phyloP scores from a whole-genome alignment of 2,113 vertebrate species.

The Lasiurus cinereus region DNA sequence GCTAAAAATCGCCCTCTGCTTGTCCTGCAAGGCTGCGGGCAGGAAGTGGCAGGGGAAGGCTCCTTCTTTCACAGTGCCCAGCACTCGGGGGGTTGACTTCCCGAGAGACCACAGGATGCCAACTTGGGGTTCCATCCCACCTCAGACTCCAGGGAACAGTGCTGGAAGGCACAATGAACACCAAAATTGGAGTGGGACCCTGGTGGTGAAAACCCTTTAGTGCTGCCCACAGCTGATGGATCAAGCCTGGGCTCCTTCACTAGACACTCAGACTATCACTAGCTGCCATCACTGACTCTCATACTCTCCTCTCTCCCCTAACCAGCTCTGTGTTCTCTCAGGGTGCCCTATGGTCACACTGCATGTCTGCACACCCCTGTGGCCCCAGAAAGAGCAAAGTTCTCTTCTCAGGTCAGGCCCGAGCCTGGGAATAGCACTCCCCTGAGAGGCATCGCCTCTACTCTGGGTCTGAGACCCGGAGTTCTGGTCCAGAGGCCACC shows the following conservation, averaged over 20 bases:
- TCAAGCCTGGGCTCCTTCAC: neutral
- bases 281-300: neutral
- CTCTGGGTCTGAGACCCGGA: neutral
- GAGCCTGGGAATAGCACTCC: neutral
- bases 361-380: neutral
- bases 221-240: neutral
- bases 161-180: neutral
- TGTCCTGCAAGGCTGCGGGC: neutral
- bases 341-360: neutral
- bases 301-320: neutral
- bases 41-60: neutral
- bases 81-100: neutral
- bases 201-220: neutral
- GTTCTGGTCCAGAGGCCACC: neutral
- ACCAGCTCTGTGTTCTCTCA: neutral
- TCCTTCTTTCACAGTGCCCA: neutral
- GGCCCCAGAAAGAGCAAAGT: neutral
- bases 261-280: neutral
- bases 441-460: neutral
- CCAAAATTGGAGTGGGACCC: neutral
- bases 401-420: neutral
- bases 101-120: neutral
- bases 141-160: neutral
- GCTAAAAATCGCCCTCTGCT: slow-evolving; percentile 7
- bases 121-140: neutral